Evolutionary conservation across 2,888 invertebrate genomes (phyloP), one percentile per base, ranked within the genome.

Genomic region (Poecilus cupreus): DNA sequence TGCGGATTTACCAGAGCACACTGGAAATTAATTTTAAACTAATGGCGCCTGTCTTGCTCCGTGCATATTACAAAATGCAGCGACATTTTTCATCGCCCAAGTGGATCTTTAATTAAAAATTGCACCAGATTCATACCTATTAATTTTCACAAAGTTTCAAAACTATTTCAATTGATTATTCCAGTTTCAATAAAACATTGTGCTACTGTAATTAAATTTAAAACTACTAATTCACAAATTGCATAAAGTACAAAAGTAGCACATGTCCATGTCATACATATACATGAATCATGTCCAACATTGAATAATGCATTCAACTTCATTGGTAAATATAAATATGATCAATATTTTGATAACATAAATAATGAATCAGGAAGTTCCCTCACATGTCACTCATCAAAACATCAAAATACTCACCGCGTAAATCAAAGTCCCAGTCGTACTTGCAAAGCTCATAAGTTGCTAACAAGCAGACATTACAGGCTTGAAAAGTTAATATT

Each of bases 401-500:
- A 49, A 49, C 49, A 49, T 49, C 13, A 49, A 49, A n/a, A 49
- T 49, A 49, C 49, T 16, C 49, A 32, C 32, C 32, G 32, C 32
- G 32, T 32, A 43, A 26, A 60, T 51, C 18, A 51, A 51, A 51
- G 20, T 26, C n/a, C n/a, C n/a, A n/a, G n/a, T n/a, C n/a, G n/a
- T 13, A n/a, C 3, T 20, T 22, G 1, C 11, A 6, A 8, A 22
- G 22, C 22, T n/a, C 24, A 11, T 60, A n/a, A 32, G 18, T 37
- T 43, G 13, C 11, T 13, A 18, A 46, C 24, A 13, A 16, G 24
- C 13, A 24, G 43, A 46, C 16, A 32, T 70, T 43, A 43, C 0
- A 49, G 10, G n/a, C 18, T 75, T 51, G 16, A 75, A 75, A 54
- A 75, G 75, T 51, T 49, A 75, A 75, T 75, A 75, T 75, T 51